These are phyloP conservation scores for Perithous albicinctus DNA, from an alignment of 2,888 invertebrate genomes.

Conservation along the genomic window DNA sequence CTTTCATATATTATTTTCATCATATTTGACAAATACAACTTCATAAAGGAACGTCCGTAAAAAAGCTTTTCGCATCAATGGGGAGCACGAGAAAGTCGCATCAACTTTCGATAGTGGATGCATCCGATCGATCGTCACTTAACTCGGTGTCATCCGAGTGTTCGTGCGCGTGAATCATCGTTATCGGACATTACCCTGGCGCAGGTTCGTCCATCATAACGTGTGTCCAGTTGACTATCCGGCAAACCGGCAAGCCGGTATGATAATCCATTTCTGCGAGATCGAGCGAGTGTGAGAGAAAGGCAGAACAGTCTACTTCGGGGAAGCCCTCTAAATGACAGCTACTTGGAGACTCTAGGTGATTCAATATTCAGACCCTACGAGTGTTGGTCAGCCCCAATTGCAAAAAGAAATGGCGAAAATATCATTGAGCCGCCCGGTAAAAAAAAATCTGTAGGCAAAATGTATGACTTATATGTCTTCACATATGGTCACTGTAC, in stretches of 20 bases:
- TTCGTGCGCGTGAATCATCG: conserved; percentile 53
- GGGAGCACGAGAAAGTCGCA: not conserved
- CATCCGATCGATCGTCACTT: conserved; percentile 53
- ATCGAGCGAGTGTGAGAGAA: conserved; percentile 13
- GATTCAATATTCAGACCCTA: conserved; percentile 43
- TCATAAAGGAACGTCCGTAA: not conserved
- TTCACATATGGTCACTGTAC: no score
- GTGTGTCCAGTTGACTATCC: conserved; percentile 39
- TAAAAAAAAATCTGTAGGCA: not conserved
- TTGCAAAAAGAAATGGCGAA: conserved; percentile 23
- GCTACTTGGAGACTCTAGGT: conserved; percentile 10
- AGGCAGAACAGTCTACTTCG: conserved; percentile 6
- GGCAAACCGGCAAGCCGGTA: conserved; percentile 36
- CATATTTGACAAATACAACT: not conserved
- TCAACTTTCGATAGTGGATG: conserved; percentile 31
- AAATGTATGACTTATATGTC: no score
- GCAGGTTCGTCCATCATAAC: conserved; percentile 18
- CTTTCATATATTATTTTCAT: not conserved
- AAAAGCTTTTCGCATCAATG: not conserved
- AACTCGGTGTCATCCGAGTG: conserved; percentile 43
- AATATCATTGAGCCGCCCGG: not conserved
- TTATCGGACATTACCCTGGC: conserved; percentile 51
- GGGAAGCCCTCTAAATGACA: conserved; percentile 46
- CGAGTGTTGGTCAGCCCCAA: conserved; percentile 23
- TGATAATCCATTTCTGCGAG: conserved; percentile 20